Evolutionary conservation across 2,888 invertebrate species (phyloP).

Genomic region (Dryomyza anilis): DNA sequence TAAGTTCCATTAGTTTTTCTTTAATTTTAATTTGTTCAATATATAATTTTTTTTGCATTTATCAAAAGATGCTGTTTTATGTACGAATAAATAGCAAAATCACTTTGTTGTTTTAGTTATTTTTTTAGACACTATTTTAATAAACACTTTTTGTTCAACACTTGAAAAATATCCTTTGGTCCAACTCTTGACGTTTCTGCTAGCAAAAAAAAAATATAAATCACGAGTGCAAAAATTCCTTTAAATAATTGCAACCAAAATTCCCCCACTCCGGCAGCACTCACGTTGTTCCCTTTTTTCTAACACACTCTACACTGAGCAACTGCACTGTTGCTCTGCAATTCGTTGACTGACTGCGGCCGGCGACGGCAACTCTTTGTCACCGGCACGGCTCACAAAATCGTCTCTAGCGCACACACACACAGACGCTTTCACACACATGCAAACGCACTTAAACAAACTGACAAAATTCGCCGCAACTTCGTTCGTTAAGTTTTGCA

Average conservation of each 20-base stretch:
- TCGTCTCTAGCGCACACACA: neutral
- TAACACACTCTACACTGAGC: conserved; percentile 26
- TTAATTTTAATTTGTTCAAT: neutral
- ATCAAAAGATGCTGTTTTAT: neutral
- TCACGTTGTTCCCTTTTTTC: conserved; percentile 27
- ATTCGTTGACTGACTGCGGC: conserved; percentile 48
- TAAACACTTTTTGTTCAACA: neutral
- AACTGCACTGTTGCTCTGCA: conserved; percentile 48
- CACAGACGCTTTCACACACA: neutral
- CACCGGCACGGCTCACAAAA: conserved; percentile 5
- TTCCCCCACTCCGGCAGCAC: conserved; percentile 27
- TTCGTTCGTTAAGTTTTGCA: conserved; percentile 15
- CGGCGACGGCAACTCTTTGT: neutral
- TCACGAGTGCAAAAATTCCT: conserved; percentile 2
- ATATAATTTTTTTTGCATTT: neutral
- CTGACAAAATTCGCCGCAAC: neutral
- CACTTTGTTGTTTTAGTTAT: neutral
- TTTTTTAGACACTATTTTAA: neutral
- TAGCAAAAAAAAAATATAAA: neutral
- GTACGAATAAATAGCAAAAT: neutral
- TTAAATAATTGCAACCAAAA: conserved; percentile 18
- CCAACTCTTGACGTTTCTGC: neutral
- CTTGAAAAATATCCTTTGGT: neutral
- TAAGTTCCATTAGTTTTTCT: neutral
- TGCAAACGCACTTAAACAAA: neutral